Percentiles rank a stretch among this genome's conserved stretches.
These are phyloP conservation scores for Harmothoe impar DNA, from an alignment of 2,888 invertebrate genomes.

Conservation along the genomic window DNA sequence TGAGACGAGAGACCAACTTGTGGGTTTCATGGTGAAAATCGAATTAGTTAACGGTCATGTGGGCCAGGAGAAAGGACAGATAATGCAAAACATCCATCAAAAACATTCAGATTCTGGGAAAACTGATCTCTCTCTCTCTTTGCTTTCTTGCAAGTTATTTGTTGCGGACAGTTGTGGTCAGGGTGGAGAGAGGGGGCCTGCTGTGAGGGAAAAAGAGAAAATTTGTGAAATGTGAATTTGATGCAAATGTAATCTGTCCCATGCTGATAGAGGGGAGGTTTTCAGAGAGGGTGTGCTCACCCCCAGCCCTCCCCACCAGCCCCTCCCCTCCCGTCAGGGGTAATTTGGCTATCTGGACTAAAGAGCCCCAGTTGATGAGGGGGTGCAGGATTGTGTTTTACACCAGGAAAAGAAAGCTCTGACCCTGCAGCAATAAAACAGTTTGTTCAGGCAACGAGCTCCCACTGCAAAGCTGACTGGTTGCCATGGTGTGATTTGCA, in stretches of 20 bases:
- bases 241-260: constrained; percentile 47
- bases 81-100: too few relatives aligned
- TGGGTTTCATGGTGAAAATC: too few relatives aligned
- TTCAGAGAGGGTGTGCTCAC: not conserved
- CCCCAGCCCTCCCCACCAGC: too few relatives aligned
- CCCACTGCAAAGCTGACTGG: too few relatives aligned
- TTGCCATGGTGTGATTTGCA: too few relatives aligned
- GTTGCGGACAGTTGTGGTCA: not conserved
- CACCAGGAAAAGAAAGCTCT: too few relatives aligned
- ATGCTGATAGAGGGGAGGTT: constrained; percentile 16
- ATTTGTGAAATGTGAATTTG: constrained; percentile 27
- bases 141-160: not conserved
- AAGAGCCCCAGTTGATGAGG: not conserved
- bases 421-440: too few relatives aligned
- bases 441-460: too few relatives aligned
- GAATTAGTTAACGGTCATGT: too few relatives aligned
- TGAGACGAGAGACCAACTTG: too few relatives aligned
- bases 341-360: constrained; percentile 2
- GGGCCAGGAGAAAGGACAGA: too few relatives aligned
- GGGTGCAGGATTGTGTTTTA: too few relatives aligned
- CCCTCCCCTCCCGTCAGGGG: not conserved
- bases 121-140: constrained; percentile 18
- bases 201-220: not conserved
- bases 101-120: not conserved
- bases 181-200: not conserved